Base-by-base conservation (phyloP, 1,140 invertebrate genomes). In the Tetraneura akinire region DNA sequence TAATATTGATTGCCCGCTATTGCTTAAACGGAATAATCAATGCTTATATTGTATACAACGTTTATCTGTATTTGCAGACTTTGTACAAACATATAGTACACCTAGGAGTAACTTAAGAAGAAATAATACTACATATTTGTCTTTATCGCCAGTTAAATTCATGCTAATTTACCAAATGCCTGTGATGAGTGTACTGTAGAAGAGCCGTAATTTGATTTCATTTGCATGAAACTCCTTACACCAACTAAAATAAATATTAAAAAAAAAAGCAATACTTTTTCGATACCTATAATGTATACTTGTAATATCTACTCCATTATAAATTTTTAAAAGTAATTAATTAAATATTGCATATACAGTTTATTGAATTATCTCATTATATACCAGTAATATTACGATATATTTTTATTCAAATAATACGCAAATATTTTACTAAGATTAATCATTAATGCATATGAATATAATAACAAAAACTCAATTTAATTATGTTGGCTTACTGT, bases 191-290 rank as follows among this genome's bases (percentile, higher is more conserved):
- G 14, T 26, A 3, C 9, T 3, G 55, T 9, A 29, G 74, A 37
- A 45, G 74, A 13, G 13, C 74, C 74, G 23, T 78, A 78, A 78
- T 78, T 55, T 5, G 74, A 62, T 62, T 78, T 78, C 55, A 78
- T 42, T 14, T 78, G 74, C 3, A 78, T 60, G 21, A 32, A 78
- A 45, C 53, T 42, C 21, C 74, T 55, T 18, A 78, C 53, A 10
- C 32, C 55, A 16, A 26, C 74, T 78, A 6, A 55, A 49, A 78
- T 23, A 37, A 18, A n/a, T n/a, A n/a, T n/a, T 32, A 53, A 5
- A 21, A 11, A 3, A 55, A 23, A 16, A 51, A 10, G n/a, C 14
- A 29, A 18, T 62, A 29, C 16, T 62, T 23, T 37, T 4, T 37
- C 8, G 3, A 37, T 37, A 4, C 32, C 8, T 37, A 37, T 37